phyloP scores from a whole-genome alignment of 2,888 invertebrate genomes.

The Tachina grossa region DNA sequence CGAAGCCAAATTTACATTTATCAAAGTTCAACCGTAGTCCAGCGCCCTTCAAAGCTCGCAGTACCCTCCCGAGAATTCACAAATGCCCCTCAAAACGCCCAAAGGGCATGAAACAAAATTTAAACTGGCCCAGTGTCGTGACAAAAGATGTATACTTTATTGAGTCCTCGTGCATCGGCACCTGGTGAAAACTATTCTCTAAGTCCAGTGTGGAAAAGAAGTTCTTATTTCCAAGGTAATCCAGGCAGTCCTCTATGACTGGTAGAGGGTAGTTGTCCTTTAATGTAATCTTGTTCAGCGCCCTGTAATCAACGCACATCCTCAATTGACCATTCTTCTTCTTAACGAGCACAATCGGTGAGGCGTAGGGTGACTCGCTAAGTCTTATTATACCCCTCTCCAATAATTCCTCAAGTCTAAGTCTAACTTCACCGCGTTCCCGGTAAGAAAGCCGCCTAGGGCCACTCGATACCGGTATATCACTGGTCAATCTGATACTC shows the following conservation, averaged over 20 bases:
- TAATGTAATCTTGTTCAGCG: neutral
- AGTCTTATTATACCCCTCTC: neutral
- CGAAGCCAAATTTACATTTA: too few relatives aligned
- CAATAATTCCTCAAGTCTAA: neutral
- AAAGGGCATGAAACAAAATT: too few relatives aligned
- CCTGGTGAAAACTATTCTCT: too few relatives aligned
- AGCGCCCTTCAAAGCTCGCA: too few relatives aligned
- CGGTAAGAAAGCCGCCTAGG: neutral
- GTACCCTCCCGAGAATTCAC: too few relatives aligned
- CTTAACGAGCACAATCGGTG: neutral
- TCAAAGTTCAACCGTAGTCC: too few relatives aligned
- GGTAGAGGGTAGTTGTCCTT: slow-evolving; percentile 2
- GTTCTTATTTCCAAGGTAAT: too few relatives aligned
- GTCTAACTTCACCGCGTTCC: neutral
- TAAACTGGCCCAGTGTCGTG: too few relatives aligned
- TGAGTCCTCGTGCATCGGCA: neutral
- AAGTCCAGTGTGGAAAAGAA: too few relatives aligned
- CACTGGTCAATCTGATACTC: neutral
- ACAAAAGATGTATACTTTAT: too few relatives aligned
- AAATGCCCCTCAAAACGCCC: too few relatives aligned
- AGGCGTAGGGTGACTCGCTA: neutral
- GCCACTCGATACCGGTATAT: neutral
- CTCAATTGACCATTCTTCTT: neutral
- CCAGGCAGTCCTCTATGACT: neutral
- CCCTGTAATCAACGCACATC: neutral